Evolutionary conservation across 2,888 invertebrate genomes (phyloP), one percentile per base, ranked within the genome.

Genomic region (Caradrina kadenii): DNA sequence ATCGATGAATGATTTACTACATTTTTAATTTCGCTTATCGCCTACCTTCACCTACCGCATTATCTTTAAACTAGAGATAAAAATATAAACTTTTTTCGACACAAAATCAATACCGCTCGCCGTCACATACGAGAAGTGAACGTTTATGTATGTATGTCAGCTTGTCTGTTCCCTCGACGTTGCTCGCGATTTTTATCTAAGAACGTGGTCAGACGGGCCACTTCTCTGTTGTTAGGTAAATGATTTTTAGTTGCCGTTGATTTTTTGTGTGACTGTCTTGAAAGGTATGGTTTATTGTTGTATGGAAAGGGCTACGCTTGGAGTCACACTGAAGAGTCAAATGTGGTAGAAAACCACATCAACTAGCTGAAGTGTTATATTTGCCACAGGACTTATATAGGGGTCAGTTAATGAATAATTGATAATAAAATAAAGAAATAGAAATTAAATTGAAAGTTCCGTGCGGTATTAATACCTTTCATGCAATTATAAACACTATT

Each of bases 51-150:
- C 39, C 39, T 74, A 52, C 76, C 17, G 63, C 77, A 86, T 92
- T 93, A 93, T 93, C 93, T 93, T 92, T 89, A 92, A 93, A 93
- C 88, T 89, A 85, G 74, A 88, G 93, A 93, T 93, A 93, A 93
- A 92, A 91, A 91, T 90, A 88, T 89, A 79, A 75, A 91, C 56
- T 63, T 67, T 90, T 89, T 91, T 89, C 89, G 89, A 90, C 88
- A 85, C 69, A 92, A 93, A 93, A 93, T 93, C 93, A 90, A 93
- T 93, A 93, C 88, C 53, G 73, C 15, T 22, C 64, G 70, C 61
- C 65, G 66, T 76, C 70, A 69, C 72, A 71, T 82, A 76, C 78
- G 80, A 81, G 69, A 45, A 26, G 39, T 69, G 55, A 54, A 71
- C 11, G 26, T 74, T 58, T 81, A 73, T 64, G 73, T 83, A 81